Evolutionary conservation across 2,797 vertebrate genomes (phyloP).

Genomic region (Acipenser ruthenus): DNA sequence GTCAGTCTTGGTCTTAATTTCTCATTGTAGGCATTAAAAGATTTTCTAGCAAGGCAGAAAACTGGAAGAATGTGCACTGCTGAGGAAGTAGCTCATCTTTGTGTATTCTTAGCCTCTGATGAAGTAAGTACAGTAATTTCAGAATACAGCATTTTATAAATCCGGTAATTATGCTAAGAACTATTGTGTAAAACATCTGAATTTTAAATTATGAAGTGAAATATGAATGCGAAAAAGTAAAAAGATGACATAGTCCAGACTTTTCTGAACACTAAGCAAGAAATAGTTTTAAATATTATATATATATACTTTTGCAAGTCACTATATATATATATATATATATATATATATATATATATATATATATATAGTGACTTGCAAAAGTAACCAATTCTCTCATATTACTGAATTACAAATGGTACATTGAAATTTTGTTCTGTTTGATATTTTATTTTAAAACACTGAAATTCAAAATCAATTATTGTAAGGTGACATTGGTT

Average conservation of each 20-base stretch:
- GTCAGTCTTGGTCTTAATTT: neutral
- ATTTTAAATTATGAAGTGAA: neutral
- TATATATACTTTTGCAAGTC: no score
- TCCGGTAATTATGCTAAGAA: neutral
- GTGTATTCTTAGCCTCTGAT: constrained; percentile 89
- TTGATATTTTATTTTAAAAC: no score
- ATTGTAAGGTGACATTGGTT: no score
- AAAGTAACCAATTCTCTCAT: no score
- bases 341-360: no score
- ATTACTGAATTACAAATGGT: no score
- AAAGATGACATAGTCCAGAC: neutral
- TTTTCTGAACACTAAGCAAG: neutral
- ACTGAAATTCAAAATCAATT: no score
- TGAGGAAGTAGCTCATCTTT: constrained; percentile 83
- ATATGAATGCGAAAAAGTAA: neutral
- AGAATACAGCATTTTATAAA: no score
- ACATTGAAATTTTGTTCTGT: no score
- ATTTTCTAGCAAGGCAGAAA: constrained; percentile 86
- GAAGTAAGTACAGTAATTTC: constrained; percentile 60
- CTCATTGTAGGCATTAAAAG: constrained; percentile 63
- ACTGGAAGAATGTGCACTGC: constrained; percentile 82
- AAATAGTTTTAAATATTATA: neutral
- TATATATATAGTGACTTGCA: no score
- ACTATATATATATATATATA: no score
- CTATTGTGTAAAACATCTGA: neutral